Percentiles rank a stretch among this genome's conserved stretches.
phyloP scores from a whole-genome alignment of 1,140 invertebrate genomes.

The Mamestra configurata region DNA sequence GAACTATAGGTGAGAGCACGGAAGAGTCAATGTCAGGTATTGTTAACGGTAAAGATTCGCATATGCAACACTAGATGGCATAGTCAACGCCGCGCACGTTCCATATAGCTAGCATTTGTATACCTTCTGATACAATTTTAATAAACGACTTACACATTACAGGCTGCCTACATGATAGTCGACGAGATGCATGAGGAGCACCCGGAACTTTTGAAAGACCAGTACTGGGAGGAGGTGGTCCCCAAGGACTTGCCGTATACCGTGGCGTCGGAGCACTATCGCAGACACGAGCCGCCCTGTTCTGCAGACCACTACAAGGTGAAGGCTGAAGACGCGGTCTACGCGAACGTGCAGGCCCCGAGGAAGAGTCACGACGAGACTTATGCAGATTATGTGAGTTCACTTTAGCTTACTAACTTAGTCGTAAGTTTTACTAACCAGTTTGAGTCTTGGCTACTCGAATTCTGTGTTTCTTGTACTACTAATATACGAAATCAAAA shows the following conservation, averaged over 20 bases:
- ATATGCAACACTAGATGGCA: too few relatives aligned
- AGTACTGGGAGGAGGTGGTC: conserved; percentile 97
- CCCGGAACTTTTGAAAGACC: conserved; percentile 95
- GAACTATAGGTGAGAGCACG: too few relatives aligned
- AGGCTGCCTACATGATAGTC: conserved; percentile 97
- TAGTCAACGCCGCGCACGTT: too few relatives aligned
- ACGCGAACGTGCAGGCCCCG: conserved; percentile 91
- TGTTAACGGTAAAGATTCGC: too few relatives aligned
- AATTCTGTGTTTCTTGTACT: too few relatives aligned
- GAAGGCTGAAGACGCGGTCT: conserved; percentile 93
- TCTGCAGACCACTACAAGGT: conserved; percentile 95
- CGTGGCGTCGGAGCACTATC: conserved; percentile 94
- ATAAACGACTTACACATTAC: conserved; percentile 57
- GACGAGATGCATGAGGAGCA: conserved; percentile 97
- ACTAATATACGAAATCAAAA: too few relatives aligned
- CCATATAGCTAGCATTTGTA: too few relatives aligned
- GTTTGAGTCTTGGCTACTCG: too few relatives aligned
- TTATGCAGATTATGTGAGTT: conserved; percentile 93
- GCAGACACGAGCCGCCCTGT: conserved; percentile 93
- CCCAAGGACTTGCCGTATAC: conserved; percentile 96
- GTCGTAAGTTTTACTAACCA: too few relatives aligned
- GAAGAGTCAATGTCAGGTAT: too few relatives aligned
- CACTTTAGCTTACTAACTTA: neutral
- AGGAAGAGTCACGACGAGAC: conserved; percentile 92
- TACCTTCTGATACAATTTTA: neutral